phyloP scores from a whole-genome alignment of 2,797 vertebrate species.

The Melanitta fusca region DNA sequence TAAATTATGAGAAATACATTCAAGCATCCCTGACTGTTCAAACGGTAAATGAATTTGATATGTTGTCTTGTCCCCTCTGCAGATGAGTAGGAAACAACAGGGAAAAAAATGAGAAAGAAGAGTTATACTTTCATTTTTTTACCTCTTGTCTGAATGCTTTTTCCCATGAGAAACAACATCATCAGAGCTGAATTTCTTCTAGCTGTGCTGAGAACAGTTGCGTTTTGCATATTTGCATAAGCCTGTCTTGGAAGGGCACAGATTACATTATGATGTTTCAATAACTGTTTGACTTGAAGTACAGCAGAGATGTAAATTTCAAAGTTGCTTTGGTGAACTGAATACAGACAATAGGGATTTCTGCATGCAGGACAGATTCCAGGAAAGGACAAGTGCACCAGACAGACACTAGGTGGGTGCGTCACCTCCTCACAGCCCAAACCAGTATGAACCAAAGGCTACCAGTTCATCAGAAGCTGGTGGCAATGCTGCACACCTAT shows the following conservation, averaged over 20 bases:
- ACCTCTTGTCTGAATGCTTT: neutral
- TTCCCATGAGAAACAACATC: neutral
- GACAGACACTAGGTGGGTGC: neutral
- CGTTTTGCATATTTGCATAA: neutral
- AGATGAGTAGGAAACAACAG: neutral
- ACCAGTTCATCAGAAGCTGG: neutral
- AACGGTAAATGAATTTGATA: conserved; percentile 8
- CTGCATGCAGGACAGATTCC: neutral
- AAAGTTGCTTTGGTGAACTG: neutral
- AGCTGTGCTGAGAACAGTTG: neutral
- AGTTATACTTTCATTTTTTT: neutral
- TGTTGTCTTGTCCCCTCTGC: neutral
- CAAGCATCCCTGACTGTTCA: neutral
- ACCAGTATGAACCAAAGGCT: neutral
- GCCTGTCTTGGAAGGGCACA: neutral
- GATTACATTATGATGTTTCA: neutral
- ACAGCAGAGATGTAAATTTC: neutral
- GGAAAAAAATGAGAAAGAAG: neutral
- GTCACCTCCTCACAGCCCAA: neutral
- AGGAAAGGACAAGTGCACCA: neutral
- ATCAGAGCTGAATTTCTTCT: neutral
- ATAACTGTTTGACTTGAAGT: neutral
- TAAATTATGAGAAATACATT: conserved; percentile 17
- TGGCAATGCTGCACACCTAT: neutral
- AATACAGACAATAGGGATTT: neutral